Evolutionary conservation across 2,113 vertebrate species (phyloP), one percentile per base, ranked within the genome.

Genomic region (Chlorodrepanis virens): DNA sequence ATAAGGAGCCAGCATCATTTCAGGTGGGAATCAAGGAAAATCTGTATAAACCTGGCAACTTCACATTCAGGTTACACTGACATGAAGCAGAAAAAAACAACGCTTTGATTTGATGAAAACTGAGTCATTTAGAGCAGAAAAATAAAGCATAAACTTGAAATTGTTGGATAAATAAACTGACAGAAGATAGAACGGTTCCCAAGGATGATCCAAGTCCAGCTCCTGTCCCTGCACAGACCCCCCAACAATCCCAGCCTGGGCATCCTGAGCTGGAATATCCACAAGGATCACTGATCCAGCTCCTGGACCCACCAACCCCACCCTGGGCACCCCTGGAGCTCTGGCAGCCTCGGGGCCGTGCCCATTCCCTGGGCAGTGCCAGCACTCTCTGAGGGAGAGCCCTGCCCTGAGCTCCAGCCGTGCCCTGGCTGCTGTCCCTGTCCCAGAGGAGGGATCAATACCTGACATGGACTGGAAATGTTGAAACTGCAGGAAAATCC

Each of bases 101-200:
- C 0, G 0, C 8, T 9, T 14, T 5, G 33, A 50, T 35, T 57
- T 29, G 31, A 57, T 42, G 33, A 67, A 61, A 87, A 69, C 0
- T 2, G 35, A 59, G 47, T 54, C 37, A 63, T 18, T 85, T 18
- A 45, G 9, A 79, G 31, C 20, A 54, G 42, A 12, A 56, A 49
- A 63, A 35, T 9, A 40, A 57, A 21, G 6, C 10, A 57, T 28
- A 9, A 22, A 24, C 11, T 53, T 45, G 13, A 65, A 84, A 70
- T 31, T 28, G 4, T 7, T 37, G 33, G 56, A 8, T 54, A 67
- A 65, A 1, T 17, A 18, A 80, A 14, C 4, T 31, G 29, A 35
- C 3, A 54, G 17, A n/a, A 60, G 5, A 60, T 0, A 53, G 33
- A 33, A 50, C 3, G 1, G 44, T 59, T 3, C 15, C 60, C 12